phyloP scores from a whole-genome alignment of 2,113 vertebrate species.

The Bombycilla garrulus region DNA sequence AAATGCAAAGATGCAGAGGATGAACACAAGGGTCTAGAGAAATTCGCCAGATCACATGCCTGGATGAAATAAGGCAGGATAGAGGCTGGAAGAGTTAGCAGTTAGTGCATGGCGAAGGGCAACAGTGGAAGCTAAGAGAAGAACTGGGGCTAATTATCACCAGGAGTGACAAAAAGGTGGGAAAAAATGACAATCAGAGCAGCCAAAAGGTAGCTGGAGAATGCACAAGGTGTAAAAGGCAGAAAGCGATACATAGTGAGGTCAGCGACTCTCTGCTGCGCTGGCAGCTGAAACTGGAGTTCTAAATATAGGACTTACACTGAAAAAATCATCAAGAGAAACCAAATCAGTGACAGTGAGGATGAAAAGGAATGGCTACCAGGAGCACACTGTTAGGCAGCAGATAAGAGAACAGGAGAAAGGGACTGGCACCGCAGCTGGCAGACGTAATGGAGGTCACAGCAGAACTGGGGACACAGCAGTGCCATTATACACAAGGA shows the following conservation, averaged over 20 bases:
- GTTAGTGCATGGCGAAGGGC: not conserved
- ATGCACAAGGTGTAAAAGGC: not conserved
- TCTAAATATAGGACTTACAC: not conserved
- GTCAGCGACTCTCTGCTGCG: not conserved
- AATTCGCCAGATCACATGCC: not conserved
- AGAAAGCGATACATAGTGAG: not conserved
- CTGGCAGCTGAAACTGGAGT: not conserved
- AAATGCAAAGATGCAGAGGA: not conserved
- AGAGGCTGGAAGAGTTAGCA: not conserved
- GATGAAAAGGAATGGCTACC: not conserved
- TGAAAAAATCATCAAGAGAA: not conserved
- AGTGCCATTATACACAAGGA: not conserved
- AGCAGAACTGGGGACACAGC: not conserved
- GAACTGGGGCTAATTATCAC: not conserved
- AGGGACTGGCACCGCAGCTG: not conserved
- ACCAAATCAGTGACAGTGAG: not conserved
- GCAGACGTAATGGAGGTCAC: not conserved
- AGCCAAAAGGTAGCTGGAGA: not conserved
- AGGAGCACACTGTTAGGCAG: not conserved
- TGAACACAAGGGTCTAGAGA: not conserved
- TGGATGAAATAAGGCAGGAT: not conserved
- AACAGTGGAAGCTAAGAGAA: not conserved
- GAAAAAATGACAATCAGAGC: not conserved
- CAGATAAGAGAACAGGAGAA: not conserved
- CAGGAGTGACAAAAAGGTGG: not conserved